Base-by-base conservation (phyloP, 2,113 vertebrate genomes). In the Eulemur rufifrons region DNA sequence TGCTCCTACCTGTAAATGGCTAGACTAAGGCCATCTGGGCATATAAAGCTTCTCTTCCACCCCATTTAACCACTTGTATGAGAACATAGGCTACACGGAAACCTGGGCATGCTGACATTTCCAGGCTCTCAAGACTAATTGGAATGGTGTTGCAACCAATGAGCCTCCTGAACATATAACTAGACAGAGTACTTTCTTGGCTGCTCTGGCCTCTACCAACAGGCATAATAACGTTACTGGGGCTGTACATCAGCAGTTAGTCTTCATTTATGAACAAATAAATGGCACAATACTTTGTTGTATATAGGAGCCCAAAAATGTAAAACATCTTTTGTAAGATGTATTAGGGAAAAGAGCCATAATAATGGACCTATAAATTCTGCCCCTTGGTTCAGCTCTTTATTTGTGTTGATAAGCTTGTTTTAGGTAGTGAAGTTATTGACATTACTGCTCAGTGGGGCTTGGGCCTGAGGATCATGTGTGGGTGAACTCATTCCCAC, bases 241-340 rank as follows among this genome's bases (percentile, higher is more conserved):
- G 18, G 11, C 86, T 37, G 50, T 61, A 54, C 50, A 64, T 66
- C 21, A 74, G 77, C 54, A 74, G 25, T 83, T 78, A 73, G 11
- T 34, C 54, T 83, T 76, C 59, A 89, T 96, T 95, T 93, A 59
- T 39, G 27, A 54, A 12, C 18, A 37, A 76, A 94, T 61, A 87
- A 78, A 92, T 92, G 47, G 52, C 69, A n/a, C 47, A 32, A 73
- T 34, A 89, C 8, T 52, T 17, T 87, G 42, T 9, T 80, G 20
- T 81, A 56, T 42, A 56, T 86, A n/a, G 56, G 39, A 90, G 32
- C 6, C 56, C 54, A 68, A 73, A n/a, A 84, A 95, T 47, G 64
- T 27, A 94, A 91, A 95, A 85, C 47, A 54, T 69, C 13, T 63
- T 97, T 93, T 96, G 29, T 87, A 78, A 71, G 54, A 88, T 92